Conservation (phyloP, 2,113 vertebrate genomes). For the Tachysurus fulvidraco region DNA sequence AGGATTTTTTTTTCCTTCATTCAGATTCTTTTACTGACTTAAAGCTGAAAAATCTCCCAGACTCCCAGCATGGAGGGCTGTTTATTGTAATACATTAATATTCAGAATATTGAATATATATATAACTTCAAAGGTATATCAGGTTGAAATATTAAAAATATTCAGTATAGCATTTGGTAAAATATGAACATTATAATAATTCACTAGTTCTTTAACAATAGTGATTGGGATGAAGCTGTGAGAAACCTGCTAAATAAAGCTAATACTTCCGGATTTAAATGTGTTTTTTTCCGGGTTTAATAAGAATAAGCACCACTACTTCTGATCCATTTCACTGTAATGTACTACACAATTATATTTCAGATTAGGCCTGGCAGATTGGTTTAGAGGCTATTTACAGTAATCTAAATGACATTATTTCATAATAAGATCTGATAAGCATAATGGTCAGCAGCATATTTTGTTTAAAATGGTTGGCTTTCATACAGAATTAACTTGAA, state of each 20-base stretch:
- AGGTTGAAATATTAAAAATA: not conserved
- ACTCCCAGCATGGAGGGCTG: not conserved
- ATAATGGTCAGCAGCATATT: slow-evolving; percentile 42
- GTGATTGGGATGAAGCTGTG: not conserved
- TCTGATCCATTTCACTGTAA: slow-evolving; percentile 51
- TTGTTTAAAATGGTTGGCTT: slow-evolving; percentile 39
- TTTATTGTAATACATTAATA: not conserved
- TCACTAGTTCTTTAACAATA: not conserved
- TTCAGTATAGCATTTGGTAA: not conserved
- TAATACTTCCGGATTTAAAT: slow-evolving; percentile 34
- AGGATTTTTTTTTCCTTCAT: not conserved
- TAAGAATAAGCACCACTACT: slow-evolving; percentile 45
- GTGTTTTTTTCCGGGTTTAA: slow-evolving; percentile 41
- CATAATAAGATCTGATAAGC: slow-evolving; percentile 52
- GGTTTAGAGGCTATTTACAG: slow-evolving; percentile 53
- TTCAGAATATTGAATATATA: not conserved
- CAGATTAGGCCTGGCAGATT: slow-evolving; percentile 55
- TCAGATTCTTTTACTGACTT: slow-evolving; percentile 20
- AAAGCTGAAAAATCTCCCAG: slow-evolving; percentile 1
- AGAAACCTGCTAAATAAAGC: slow-evolving; percentile 13
- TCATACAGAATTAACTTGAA: slow-evolving; percentile 41
- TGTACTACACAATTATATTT: slow-evolving; percentile 56
- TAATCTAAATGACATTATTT: slow-evolving; percentile 53
- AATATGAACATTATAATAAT: not conserved
- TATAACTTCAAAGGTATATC: too few species aligned